These are phyloP conservation scores for Beroe forskalii DNA, from an alignment of 37 sponge, comb jelly and placozoan species.

Conservation along the genomic window DNA sequence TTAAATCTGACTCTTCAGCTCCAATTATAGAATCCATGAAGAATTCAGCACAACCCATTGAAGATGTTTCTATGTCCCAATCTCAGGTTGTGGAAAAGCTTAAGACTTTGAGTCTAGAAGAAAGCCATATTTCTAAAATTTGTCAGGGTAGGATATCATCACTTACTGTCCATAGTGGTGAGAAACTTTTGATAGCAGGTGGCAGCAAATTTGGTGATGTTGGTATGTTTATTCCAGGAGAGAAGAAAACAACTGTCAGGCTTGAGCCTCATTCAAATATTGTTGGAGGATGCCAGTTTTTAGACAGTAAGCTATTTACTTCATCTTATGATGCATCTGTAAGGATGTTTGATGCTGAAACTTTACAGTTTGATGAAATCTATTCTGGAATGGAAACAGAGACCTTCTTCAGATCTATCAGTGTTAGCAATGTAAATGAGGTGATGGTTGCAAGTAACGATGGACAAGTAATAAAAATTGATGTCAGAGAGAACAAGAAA, in stretches of 20 bases:
- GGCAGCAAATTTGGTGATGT: constrained; percentile 33
- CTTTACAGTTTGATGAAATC: neutral
- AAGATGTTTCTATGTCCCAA: neutral
- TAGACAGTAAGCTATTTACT: neutral
- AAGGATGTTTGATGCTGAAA: constrained; percentile 45
- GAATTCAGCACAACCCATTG: neutral
- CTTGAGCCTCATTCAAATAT: neutral
- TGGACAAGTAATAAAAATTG: constrained; percentile 14
- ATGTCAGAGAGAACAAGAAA: neutral
- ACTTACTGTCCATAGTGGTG: neutral
- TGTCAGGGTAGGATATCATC: constrained; percentile 12
- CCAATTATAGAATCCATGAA: neutral
- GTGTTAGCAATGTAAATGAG: neutral
- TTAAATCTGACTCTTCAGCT: constrained; percentile 7
- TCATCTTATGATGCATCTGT: constrained; percentile 7
- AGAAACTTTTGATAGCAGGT: constrained; percentile 11
- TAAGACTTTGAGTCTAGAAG: neutral
- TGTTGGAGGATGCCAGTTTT: constrained; percentile 24
- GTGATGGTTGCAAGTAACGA: constrained; percentile 9
- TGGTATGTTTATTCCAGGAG: constrained; percentile 24
- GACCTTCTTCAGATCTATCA: neutral
- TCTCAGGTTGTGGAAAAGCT: neutral
- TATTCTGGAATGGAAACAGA: neutral
- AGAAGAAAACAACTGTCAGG: neutral
- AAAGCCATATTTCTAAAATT: constrained; percentile 12